phyloP scores from a whole-genome alignment of 2,113 vertebrate genomes.

The Haplochromis vanheusdeni region DNA sequence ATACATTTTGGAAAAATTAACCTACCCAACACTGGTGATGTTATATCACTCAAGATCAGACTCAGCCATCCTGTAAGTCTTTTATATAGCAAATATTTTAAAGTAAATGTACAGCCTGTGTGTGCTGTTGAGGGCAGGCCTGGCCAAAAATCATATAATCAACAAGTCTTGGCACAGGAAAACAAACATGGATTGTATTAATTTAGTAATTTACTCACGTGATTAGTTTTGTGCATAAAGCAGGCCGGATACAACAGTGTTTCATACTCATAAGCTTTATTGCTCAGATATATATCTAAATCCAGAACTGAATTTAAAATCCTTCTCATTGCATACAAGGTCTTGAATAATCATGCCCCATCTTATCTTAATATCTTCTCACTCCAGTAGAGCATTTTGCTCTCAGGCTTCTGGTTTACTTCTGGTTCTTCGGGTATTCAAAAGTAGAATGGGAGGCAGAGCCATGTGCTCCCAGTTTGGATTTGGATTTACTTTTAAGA shows the following conservation, averaged over 20 bases:
- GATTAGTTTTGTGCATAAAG: neutral
- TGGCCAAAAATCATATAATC: neutral
- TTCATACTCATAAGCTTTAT: neutral
- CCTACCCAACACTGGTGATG: neutral
- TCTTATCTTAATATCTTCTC: neutral
- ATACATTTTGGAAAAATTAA: neutral
- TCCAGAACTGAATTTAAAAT: neutral
- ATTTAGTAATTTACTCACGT: neutral
- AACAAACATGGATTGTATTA: neutral
- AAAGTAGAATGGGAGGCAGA: neutral
- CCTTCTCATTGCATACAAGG: neutral
- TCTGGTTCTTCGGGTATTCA: neutral
- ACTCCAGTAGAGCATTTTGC: neutral
- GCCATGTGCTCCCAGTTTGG: neutral
- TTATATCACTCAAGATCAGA: neutral
- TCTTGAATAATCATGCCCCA: neutral
- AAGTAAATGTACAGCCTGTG: neutral
- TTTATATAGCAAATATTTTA: neutral
- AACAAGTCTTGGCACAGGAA: fast-evolving
- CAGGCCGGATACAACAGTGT: neutral
- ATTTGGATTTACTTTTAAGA: neutral
- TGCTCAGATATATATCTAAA: neutral
- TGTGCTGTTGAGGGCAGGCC: neutral
- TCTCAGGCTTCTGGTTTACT: neutral
- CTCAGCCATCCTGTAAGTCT: neutral